Evolutionary conservation across 53 echinoderm and acorn worm species (phyloP).

Genomic region (Echinarachnius parma): DNA sequence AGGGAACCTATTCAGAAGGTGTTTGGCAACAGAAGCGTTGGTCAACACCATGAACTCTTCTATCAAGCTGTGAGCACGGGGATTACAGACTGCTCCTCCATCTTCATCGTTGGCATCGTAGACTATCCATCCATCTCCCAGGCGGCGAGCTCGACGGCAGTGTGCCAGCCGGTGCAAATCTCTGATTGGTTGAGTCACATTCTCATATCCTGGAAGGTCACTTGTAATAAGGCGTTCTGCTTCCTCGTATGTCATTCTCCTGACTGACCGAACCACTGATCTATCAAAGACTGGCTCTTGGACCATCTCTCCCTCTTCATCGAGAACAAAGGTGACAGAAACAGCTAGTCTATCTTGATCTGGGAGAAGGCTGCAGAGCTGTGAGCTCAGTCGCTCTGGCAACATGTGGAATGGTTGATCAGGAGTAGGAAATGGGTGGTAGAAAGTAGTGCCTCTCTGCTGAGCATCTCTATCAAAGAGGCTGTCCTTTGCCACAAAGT

Average conservation of each 20-base stretch:
- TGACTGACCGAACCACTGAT: slow-evolving; percentile 60
- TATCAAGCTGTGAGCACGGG: slow-evolving; percentile 63
- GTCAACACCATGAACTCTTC: slow-evolving; percentile 75
- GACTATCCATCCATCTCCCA: slow-evolving; percentile 54
- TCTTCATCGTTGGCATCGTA: slow-evolving; percentile 46
- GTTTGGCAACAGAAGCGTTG: slow-evolving; percentile 59
- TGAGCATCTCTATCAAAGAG: slow-evolving; percentile 66
- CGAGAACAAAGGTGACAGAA: slow-evolving; percentile 66
- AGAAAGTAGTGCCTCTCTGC: slow-evolving; percentile 74
- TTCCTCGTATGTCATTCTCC: slow-evolving; percentile 67
- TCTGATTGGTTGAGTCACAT: slow-evolving; percentile 13
- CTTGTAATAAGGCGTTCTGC: slow-evolving; percentile 74
- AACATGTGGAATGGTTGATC: slow-evolving; percentile 69
- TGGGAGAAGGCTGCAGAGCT: slow-evolving; percentile 68
- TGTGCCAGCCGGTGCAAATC: slow-evolving; percentile 41
- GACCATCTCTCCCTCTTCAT: slow-evolving; percentile 47
- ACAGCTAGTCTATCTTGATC: slow-evolving; percentile 64
- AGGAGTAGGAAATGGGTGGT: slow-evolving; percentile 45
- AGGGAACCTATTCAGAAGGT: slow-evolving; percentile 53
- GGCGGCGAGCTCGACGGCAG: slow-evolving; percentile 51
- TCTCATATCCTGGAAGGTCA: no score
- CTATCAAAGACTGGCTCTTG: slow-evolving; percentile 41
- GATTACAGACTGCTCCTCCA: slow-evolving; percentile 63
- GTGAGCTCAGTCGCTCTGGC: slow-evolving; percentile 61
- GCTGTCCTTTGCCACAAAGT: slow-evolving; percentile 60